Conservation (phyloP, 35 echinoderm and acorn worm species). For the Amphiura filiformis region DNA sequence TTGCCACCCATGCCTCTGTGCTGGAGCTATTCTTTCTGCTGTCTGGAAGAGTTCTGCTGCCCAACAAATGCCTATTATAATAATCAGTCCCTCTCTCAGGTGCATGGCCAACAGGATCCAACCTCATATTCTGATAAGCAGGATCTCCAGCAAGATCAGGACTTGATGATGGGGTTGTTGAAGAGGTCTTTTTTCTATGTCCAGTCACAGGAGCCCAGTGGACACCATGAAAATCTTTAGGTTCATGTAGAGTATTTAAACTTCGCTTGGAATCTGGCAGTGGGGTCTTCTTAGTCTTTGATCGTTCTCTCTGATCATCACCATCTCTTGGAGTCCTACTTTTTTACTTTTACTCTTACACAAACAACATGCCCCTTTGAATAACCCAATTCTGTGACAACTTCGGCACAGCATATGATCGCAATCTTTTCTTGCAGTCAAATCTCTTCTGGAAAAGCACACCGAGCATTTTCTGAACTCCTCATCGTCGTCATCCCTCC, state of each 20-base stretch:
- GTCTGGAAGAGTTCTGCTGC: too few species aligned
- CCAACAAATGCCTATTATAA: too few species aligned
- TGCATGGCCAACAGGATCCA: background rate
- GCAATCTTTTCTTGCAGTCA: constrained; percentile 24
- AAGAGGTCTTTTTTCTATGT: background rate
- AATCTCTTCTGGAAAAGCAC: constrained; percentile 3
- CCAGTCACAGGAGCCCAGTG: background rate
- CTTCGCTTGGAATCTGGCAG: background rate
- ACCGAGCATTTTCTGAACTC: constrained; percentile 8
- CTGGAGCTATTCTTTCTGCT: too few species aligned
- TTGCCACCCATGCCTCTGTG: too few species aligned
- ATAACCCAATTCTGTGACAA: background rate
- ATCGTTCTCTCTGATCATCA: background rate
- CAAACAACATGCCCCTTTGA: background rate
- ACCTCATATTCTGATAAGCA: too few species aligned
- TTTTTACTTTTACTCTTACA: background rate
- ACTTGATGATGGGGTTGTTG: background rate
- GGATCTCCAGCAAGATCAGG: background rate
- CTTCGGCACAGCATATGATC: constrained; percentile 24
- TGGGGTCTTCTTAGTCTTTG: background rate
- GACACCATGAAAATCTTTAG: background rate
- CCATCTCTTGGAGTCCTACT: background rate
- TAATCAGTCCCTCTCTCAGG: background rate
- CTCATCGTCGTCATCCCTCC: background rate
- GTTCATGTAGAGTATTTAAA: background rate